phyloP scores from a whole-genome alignment of 2,113 vertebrate genomes.

The Struthio camelus region DNA sequence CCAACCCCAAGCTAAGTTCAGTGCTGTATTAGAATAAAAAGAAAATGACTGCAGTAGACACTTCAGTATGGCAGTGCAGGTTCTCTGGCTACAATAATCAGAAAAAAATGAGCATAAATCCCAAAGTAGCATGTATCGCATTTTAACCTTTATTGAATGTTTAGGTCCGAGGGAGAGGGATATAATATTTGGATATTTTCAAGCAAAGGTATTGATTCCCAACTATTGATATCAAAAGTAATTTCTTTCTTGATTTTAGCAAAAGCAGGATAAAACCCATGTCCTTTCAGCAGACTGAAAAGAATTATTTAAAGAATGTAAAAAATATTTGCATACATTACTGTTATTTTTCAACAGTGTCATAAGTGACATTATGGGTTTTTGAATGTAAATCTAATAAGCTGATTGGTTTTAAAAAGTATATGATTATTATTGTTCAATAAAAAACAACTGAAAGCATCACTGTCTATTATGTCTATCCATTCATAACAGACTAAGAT shows the following conservation, averaged over 20 bases:
- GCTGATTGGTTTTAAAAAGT: constrained; percentile 54
- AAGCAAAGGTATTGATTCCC: not conserved
- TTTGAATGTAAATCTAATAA: constrained; percentile 68
- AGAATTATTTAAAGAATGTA: constrained; percentile 69
- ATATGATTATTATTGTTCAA: constrained; percentile 69
- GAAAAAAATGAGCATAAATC: not conserved
- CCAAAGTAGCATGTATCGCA: not conserved
- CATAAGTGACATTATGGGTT: constrained; percentile 14
- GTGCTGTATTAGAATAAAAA: not conserved
- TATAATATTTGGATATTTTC: not conserved
- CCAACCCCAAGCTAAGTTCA: not conserved
- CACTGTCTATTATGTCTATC: not conserved
- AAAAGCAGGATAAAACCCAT: not conserved
- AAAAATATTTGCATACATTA: constrained; percentile 59
- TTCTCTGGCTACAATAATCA: not conserved
- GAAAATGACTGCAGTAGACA: not conserved
- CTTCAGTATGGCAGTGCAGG: not conserved
- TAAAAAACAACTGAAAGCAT: constrained; percentile 37
- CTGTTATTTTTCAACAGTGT: constrained; percentile 51
- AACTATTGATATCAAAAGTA: not conserved
- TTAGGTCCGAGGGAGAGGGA: not conserved
- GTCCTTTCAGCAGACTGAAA: not conserved
- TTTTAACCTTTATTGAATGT: not conserved
- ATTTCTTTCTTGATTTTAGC: constrained; percentile 9
- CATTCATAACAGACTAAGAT: not conserved